Percentiles rank a stretch among this genome's conserved stretches.
phyloP scores from a whole-genome alignment of 2,888 invertebrate genomes.

The Spilosoma lubricipeda region DNA sequence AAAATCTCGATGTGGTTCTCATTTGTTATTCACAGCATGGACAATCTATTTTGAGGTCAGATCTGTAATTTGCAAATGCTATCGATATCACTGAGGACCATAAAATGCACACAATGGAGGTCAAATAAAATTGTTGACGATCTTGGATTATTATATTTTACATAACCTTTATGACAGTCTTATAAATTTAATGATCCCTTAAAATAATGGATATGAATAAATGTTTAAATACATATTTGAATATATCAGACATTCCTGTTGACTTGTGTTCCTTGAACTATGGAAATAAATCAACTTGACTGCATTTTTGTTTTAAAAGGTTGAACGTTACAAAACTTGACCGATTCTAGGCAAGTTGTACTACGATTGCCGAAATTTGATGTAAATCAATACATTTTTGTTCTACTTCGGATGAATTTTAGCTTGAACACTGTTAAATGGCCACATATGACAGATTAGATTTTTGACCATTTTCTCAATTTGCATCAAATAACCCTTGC shows the following conservation, averaged over 20 bases:
- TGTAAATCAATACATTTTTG: conserved; percentile 34
- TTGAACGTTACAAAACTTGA: conserved; percentile 34
- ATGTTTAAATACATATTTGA: conserved; percentile 26
- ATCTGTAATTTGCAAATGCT: conserved; percentile 23
- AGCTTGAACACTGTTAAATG: background rate
- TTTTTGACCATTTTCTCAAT: too few relatives aligned
- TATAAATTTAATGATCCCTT: background rate
- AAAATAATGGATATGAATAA: conserved; percentile 6
- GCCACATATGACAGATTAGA: too few relatives aligned
- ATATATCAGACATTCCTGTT: conserved; percentile 26
- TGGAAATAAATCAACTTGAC: conserved; percentile 27
- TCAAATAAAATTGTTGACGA: conserved; percentile 21
- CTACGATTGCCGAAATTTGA: conserved; percentile 26
- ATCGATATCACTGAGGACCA: conserved; percentile 18
- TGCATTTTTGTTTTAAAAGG: conserved; percentile 36
- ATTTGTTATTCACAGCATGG: conserved; percentile 20
- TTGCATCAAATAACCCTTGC: too few relatives aligned
- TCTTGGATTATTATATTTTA: conserved; percentile 14
- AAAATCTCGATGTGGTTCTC: background rate
- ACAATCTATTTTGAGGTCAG: conserved; percentile 31
- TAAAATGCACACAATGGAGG: conserved; percentile 24
- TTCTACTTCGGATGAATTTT: conserved; percentile 11
- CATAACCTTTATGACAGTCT: conserved; percentile 9
- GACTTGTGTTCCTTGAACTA: conserved; percentile 45
- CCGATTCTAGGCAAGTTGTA: conserved; percentile 26